Conservation (phyloP, 1,140 invertebrate species). For the Araneus ventricosus region DNA sequence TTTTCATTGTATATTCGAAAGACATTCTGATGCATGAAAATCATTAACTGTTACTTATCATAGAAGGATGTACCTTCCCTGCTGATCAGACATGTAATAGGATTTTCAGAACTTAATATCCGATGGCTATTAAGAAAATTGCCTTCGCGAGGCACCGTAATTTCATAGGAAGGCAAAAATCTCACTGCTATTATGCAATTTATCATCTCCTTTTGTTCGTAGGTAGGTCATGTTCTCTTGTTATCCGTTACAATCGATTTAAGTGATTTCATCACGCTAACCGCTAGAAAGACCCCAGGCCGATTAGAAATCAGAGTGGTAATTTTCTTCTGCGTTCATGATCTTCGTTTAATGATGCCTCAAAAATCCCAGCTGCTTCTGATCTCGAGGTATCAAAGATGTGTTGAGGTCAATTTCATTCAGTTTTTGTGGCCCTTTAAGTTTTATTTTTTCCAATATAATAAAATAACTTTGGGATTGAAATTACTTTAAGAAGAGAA, state of each 20-base stretch:
- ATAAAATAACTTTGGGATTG: no score
- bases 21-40: no score
- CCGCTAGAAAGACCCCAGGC: not conserved
- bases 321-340: not conserved
- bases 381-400: no score
- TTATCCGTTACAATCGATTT: conserved; percentile 14
- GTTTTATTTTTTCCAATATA: no score
- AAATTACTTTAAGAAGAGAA: no score
- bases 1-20: no score
- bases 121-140: not conserved
- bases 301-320: not conserved
- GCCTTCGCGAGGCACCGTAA: not conserved
- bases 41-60: not conserved
- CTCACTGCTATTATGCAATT: not conserved
- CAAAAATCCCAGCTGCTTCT: no score
- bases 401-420: no score
- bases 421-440: no score
- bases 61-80: not conserved
- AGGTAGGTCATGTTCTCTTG: not conserved
- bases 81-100: not conserved
- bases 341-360: not conserved
- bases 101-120: not conserved
- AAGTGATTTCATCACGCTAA: conserved; percentile 33
- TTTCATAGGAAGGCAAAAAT: not conserved
- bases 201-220: not conserved